These are phyloP conservation scores for Motacilla alba DNA, from an alignment of 2,113 vertebrate genomes.

Conservation along the genomic window DNA sequence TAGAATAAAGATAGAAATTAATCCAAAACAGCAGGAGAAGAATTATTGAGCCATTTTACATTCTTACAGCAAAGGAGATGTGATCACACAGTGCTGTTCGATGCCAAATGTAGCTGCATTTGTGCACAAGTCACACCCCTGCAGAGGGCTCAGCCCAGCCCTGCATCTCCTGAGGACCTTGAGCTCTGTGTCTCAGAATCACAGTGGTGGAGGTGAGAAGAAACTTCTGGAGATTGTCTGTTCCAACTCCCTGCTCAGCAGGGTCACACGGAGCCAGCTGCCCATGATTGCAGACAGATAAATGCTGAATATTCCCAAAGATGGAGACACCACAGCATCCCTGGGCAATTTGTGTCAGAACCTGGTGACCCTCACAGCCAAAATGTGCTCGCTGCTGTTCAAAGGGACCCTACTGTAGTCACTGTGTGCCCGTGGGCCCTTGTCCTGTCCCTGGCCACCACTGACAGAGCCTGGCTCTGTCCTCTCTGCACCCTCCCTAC, in stretches of 20 bases:
- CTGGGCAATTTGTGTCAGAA: background rate
- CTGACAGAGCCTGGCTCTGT: background rate
- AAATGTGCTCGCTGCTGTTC: fast-evolving
- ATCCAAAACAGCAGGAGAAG: background rate
- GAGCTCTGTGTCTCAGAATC: background rate
- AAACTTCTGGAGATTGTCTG: background rate
- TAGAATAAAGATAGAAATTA: background rate
- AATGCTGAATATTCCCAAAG: background rate
- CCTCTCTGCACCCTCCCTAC: background rate
- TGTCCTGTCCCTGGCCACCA: background rate
- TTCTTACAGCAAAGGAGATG: background rate
- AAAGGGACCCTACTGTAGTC: background rate
- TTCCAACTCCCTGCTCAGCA: background rate
- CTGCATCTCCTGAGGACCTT: background rate
- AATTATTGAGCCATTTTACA: background rate
- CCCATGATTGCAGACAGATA: fast-evolving
- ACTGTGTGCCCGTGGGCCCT: background rate
- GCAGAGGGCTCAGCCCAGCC: background rate
- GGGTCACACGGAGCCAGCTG: background rate
- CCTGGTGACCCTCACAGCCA: fast-evolving
- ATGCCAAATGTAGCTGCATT: background rate
- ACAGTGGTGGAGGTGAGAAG: fast-evolving
- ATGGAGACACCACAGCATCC: background rate
- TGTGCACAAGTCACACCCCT: background rate
- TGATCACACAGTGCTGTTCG: fast-evolving